A percentile compares a stretch with the other conserved stretches of the same genome.
These are phyloP conservation scores for Geococcyx californianus DNA, from an alignment of 2,113 vertebrate genomes.

Conservation along the genomic window DNA sequence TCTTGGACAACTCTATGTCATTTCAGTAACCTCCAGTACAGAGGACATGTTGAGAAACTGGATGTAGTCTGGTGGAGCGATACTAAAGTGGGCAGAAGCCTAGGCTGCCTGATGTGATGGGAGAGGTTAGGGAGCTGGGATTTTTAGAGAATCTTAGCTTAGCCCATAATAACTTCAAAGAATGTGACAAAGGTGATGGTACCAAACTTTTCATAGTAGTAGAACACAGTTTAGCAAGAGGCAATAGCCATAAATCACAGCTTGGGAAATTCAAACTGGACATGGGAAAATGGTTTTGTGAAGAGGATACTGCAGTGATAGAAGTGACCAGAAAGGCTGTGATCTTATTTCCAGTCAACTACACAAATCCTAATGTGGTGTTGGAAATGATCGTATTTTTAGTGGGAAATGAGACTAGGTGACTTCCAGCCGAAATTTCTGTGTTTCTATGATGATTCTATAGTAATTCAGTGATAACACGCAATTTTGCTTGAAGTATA, in stretches of 20 bases:
- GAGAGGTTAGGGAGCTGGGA: neutral
- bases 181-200: neutral
- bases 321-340: neutral
- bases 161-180: neutral
- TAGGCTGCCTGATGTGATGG: neutral
- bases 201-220: neutral
- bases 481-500: neutral
- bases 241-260: fast-evolving
- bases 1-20: neutral
- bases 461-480: neutral
- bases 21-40: neutral
- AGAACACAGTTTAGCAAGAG: neutral
- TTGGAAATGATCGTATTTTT: neutral
- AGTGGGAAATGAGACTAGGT: neutral
- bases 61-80: neutral
- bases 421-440: neutral
- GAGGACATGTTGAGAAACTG: neutral
- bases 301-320: neutral
- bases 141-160: neutral
- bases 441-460: neutral
- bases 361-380: neutral
- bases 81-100: neutral
- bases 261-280: neutral
- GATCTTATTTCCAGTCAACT: neutral
- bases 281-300: neutral